Percentiles rank a stretch among this genome's conserved stretches.
Conservation (phyloP, 92 coral and sea anemone genomes). For the Palythoa heliodiscus region DNA sequence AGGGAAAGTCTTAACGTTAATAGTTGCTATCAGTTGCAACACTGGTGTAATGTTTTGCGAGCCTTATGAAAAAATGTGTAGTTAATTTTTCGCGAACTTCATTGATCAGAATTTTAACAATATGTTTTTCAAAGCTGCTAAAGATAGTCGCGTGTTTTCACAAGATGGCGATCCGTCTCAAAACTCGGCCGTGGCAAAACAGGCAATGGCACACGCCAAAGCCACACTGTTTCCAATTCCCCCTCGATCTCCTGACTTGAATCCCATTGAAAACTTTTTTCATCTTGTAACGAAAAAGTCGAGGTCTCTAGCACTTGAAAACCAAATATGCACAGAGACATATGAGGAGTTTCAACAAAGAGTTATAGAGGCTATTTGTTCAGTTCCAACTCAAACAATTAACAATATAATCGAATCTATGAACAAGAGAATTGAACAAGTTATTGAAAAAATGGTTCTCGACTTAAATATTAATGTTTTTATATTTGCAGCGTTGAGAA, state of each 20-base stretch:
- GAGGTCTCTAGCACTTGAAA: too few relatives aligned
- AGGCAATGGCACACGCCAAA: background rate
- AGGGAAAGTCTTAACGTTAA: too few relatives aligned
- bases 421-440: background rate
- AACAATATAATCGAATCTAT: background rate
- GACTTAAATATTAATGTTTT: background rate
- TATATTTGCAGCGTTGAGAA: background rate
- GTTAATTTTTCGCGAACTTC: too few relatives aligned
- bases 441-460: constrained; percentile 1
- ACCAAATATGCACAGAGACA: too few relatives aligned
- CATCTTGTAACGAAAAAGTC: too few relatives aligned
- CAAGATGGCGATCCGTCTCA: constrained; percentile 59
- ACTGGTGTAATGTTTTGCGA: constrained; percentile 29
- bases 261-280: too few relatives aligned
- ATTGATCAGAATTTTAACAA: too few relatives aligned
- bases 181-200: constrained; percentile 38
- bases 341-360: background rate
- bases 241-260: too few relatives aligned
- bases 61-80: constrained; percentile 30
- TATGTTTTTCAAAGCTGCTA: constrained; percentile 38
- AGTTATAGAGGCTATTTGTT: background rate
- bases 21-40: constrained; percentile 24
- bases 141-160: constrained; percentile 22
- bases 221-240: background rate
- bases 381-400: background rate